Percentiles rank a stretch among this genome's conserved stretches.
phyloP scores from a whole-genome alignment of 2,797 vertebrate genomes.

The Notoglanidium macrostoma region DNA sequence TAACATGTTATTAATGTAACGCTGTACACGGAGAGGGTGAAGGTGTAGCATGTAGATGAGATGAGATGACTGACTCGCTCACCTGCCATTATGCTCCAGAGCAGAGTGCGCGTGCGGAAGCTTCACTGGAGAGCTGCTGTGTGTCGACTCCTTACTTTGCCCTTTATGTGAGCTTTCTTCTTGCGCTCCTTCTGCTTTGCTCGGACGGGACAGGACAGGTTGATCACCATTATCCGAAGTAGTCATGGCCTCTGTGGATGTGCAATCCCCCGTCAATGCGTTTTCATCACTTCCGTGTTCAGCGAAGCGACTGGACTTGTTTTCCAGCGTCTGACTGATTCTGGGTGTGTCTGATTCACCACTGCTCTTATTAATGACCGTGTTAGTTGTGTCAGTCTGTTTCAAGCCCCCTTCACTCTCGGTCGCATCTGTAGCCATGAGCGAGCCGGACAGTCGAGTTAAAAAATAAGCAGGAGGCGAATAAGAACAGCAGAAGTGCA shows the following conservation, averaged over 20 bases:
- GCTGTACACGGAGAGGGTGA: neutral
- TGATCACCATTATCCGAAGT: constrained; percentile 62
- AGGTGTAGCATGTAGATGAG: neutral
- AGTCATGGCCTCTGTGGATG: neutral
- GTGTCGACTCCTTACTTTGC: constrained; percentile 51
- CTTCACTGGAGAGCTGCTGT: constrained; percentile 61
- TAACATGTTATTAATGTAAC: neutral
- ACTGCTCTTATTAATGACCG: constrained; percentile 68
- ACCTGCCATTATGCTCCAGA: constrained; percentile 70
- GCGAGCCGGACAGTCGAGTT: constrained; percentile 23
- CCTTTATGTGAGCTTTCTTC: constrained; percentile 67
- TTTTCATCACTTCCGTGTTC: constrained; percentile 56
- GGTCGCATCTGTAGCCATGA: constrained; percentile 74
- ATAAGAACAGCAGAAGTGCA: neutral
- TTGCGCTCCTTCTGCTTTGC: constrained; percentile 61
- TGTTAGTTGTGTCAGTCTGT: constrained; percentile 56
- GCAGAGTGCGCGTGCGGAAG: constrained; percentile 58
- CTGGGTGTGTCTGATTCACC: constrained; percentile 70
- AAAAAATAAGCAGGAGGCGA: neutral
- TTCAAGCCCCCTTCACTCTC: constrained; percentile 66
- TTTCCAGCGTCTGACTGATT: constrained; percentile 57
- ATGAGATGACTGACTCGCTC: neutral
- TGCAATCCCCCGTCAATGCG: neutral
- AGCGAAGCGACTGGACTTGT: constrained; percentile 59
- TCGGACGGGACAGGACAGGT: constrained; percentile 51